Conservation (phyloP, 2,888 invertebrate species). For the Drosophila pseudotalamancana region DNA sequence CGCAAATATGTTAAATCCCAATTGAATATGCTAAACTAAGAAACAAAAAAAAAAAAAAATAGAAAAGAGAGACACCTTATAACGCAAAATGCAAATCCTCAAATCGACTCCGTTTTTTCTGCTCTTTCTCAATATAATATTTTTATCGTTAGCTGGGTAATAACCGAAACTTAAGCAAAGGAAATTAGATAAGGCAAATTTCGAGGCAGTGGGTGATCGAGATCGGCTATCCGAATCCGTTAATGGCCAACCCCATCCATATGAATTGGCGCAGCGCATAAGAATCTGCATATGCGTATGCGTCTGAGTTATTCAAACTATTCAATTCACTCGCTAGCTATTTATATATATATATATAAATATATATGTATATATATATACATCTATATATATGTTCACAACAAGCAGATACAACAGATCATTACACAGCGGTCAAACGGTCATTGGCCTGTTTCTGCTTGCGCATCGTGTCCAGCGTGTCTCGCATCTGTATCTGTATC, state of each 20-base stretch:
- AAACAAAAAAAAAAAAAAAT: constrained; percentile 27
- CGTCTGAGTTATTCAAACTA: constrained; percentile 29
- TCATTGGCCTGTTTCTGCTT: constrained; percentile 72
- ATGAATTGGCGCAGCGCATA: constrained; percentile 45
- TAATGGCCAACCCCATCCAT: constrained; percentile 26
- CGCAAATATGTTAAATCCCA: constrained; percentile 58
- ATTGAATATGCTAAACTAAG: constrained; percentile 64
- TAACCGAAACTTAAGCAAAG: constrained; percentile 56
- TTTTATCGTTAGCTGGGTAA: constrained; percentile 2
- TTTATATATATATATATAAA: not conserved
- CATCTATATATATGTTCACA: constrained; percentile 1
- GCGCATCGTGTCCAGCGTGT: constrained; percentile 49
- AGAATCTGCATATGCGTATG: constrained; percentile 55
- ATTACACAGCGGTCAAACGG: constrained; percentile 78
- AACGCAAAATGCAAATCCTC: constrained; percentile 61
- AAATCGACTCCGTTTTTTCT: constrained; percentile 19
- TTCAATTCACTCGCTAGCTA: constrained; percentile 17
- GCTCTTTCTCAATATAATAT: not conserved
- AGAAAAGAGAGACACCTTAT: constrained; percentile 21
- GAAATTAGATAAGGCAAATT: constrained; percentile 62
- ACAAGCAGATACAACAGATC: constrained; percentile 48
- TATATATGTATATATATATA: not conserved
- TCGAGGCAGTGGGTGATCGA: not conserved
- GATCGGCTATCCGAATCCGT: constrained; percentile 15
- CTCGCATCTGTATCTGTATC: constrained; percentile 44